Conservation (phyloP, 2,797 vertebrate species). For the Eutrigla gurnardus region DNA sequence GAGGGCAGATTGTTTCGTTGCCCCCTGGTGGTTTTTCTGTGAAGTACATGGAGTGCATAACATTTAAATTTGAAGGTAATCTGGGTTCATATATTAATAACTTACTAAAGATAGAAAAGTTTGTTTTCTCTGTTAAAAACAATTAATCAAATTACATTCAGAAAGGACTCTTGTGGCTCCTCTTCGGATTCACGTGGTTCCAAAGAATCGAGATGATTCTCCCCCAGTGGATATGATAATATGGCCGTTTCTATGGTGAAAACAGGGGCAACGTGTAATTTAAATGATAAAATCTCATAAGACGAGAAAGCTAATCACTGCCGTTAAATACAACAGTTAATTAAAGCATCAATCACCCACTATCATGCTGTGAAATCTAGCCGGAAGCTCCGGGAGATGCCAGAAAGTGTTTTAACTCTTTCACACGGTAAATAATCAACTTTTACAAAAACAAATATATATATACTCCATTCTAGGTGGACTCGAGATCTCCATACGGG, state of each 20-base stretch:
- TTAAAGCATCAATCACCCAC: background rate
- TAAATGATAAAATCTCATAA: too few species aligned
- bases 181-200: rapidly evolving
- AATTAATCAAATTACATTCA: rapidly evolving
- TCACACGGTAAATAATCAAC: too few species aligned
- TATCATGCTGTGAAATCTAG: background rate
- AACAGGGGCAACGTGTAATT: background rate
- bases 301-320: too few species aligned
- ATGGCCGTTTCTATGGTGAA: too few species aligned
- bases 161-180: background rate
- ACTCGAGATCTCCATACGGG: background rate
- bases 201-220: conserved; percentile 16
- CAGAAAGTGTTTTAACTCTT: background rate
- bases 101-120: background rate
- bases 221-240: background rate
- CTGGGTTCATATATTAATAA: rapidly evolving
- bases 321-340: too few species aligned
- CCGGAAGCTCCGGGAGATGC: background rate
- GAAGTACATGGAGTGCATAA: background rate
- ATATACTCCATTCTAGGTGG: too few species aligned
- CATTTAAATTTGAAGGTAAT: rapidly evolving
- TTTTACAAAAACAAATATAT: too few species aligned
- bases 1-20: background rate
- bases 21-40: conserved; percentile 45
- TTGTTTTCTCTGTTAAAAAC: background rate